Base-by-base conservation (phyloP, 2,888 invertebrate species). In the Electrophaes corylata region DNA sequence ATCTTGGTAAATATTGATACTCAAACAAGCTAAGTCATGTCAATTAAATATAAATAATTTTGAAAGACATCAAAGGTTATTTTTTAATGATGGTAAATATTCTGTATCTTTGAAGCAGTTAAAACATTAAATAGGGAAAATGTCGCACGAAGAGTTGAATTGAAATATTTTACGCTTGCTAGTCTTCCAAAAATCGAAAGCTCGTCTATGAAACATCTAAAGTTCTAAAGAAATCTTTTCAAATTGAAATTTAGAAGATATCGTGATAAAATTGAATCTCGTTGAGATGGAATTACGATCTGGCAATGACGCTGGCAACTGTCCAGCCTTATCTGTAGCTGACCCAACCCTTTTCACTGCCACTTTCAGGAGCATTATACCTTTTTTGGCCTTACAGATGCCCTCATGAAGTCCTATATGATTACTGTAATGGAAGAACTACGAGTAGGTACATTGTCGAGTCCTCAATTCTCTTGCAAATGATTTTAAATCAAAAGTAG, bases 331-430 rank as follows among this genome's bases (percentile, higher is more conserved):
- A 90, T 89, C 89, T 88, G 73, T 74, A 67, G 74, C 70, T 79
- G 81, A 82, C 84, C 84, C 79, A 84, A 89, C 88, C 89, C 89
- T 90, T 88, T 86, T 88, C 88, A 86, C 80, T 79, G 82, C 82
- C 83, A 78, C 69, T 75, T 74, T 71, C 65, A 68, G 58, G 62
- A 70, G 66, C 57, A 73, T 75, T 72, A 71, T 71, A 73, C 70
- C 62, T 73, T 70, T 29, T 56, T 69, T 73, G 68, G 67, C 72
- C 67, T 70, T 67, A 70, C 69, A 70, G 69, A 75, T 66, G 70
- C 66, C 66, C 68, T 71, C 67, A 72, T 75, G 67, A 71, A 71
- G 72, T 72, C 64, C 62, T 55, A 71, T n/a, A n/a, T 54, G 41
- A 59, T 49, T 45, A 49, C 58, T 39, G 39, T 45, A 33, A 49